Base-by-base conservation (phyloP, 2,797 vertebrate genomes). In the Galagoides demidoff region DNA sequence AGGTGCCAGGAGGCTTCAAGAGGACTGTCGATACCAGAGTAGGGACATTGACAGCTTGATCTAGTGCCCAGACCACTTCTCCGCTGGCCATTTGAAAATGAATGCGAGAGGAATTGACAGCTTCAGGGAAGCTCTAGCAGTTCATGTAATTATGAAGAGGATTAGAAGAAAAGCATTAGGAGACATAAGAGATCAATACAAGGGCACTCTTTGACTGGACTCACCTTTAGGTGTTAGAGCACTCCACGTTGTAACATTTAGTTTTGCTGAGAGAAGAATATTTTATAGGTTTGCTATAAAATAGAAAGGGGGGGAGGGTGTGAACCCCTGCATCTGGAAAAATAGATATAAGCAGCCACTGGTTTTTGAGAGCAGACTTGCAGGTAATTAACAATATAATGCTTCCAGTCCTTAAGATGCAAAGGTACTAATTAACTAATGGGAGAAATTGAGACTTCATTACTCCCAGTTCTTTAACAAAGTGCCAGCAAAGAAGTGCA, bases 71-170 rank as follows among this genome's bases (percentile, higher is more conserved):
- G 96, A 90, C 96, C 93, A 83, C 98, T 98, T 97, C 97, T 97
- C 91, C 39, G 96, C 96, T 91, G 98, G 98, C 97, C 92, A 85
- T 98, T 98, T 98, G 96, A 97, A 98, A 98, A 97, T 95, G 81
- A 95, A 95, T 97, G 97, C 83, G 17, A 92, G 94, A 95, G 95
- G 94, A 97, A 94, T 4, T 95, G 98, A 98, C 98, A 98, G 94
- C 97, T 98, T 98, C 94, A 81, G 97, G 98, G 98, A 98, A 98
- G 97, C 96, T 97, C 96, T 96, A 96, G 97, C 95, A 98, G 96
- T 98, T 98, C 97, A 82, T 98, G 98, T 98, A 97, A 98, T 98
- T 98, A 98, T 98, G 97, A 98, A 98, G 98, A 98, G 92, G 97
- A 98, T 98, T 98, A 98, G 95, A 98, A 97, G 76, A 84, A 92